Evolutionary conservation across 2,888 invertebrate species (phyloP).

Genomic region (Bursaphelenchus okinawaensis): DNA sequence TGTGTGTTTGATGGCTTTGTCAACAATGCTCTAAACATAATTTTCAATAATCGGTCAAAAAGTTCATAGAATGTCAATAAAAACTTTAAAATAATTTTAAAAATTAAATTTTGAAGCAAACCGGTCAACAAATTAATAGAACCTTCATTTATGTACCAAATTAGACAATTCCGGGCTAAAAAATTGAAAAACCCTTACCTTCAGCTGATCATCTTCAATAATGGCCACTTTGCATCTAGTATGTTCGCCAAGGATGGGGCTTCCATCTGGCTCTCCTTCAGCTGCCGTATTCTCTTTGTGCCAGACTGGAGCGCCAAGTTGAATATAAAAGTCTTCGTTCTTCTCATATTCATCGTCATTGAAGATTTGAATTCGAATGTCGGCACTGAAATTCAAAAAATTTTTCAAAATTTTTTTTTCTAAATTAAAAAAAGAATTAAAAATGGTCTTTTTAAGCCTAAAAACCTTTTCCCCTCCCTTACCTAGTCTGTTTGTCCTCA

Average conservation of each 20-base stretch:
- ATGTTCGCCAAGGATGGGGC: slow-evolving; percentile 81
- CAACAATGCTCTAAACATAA: slow-evolving; percentile 65
- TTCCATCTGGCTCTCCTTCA: slow-evolving; percentile 67
- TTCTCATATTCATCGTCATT: slow-evolving; percentile 98
- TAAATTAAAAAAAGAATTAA: no score
- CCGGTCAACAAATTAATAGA: slow-evolving; percentile 9
- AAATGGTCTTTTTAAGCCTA: no score
- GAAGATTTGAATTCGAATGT: slow-evolving; percentile 76
- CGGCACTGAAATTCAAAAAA: slow-evolving; percentile 68
- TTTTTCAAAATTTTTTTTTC: neutral
- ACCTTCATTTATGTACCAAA: no score
- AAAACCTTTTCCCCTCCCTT: no score
- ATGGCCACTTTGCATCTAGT: slow-evolving; percentile 79
- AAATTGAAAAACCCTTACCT: slow-evolving; percentile 65
- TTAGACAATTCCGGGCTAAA: neutral
- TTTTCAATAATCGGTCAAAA: slow-evolving; percentile 6
- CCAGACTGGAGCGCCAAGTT: slow-evolving; percentile 78
- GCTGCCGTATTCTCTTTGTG: slow-evolving; percentile 21
- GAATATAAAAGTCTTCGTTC: slow-evolving; percentile 84
- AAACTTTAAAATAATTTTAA: neutral
- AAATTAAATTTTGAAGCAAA: no score
- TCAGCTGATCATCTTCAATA: slow-evolving; percentile 96
- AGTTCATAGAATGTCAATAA: neutral
- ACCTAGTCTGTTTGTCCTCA: slow-evolving; percentile 97
- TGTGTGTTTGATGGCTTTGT: slow-evolving; percentile 90